Base-by-base conservation (phyloP, 2,888 invertebrate genomes). In the Meandrusa payeni region DNA sequence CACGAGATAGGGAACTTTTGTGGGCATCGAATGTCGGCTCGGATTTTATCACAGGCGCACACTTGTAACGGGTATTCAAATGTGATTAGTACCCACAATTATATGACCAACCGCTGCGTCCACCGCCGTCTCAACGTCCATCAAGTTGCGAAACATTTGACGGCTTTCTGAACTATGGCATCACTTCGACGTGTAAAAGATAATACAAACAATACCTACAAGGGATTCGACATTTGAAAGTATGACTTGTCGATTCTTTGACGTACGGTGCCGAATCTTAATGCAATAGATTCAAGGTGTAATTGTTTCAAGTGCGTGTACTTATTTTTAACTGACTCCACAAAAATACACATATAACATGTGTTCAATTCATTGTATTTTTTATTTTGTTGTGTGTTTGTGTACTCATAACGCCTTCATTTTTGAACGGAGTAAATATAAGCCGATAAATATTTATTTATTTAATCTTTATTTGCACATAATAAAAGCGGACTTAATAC, bases 141-240 rank as follows among this genome's bases (percentile, higher is more conserved):
- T 73, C 63, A 58, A 52, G 52, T 82, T 81, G 79, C 76, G 65
- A 82, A 78, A 81, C 52, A 43, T 41, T 52, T 55, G 63, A 71
- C 61, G 68, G 71, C 73, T 69, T 76, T 75, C 63, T 79, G 75
- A 76, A 75, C 82, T 78, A 78, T 82, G 80, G 76, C 81, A 72
- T 76, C 75, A 76, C 64, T 64, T 52, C 45, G 54, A 46, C 57
- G 53, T 54, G 54, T 63, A 61, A 73, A 76, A 80, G 72, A 78
- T 77, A 78, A 79, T 75, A 69, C 74, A 77, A 75, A 78, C 70
- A 78, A 73, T 76, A 44, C 38, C n/a, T 44, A 73, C 75, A 73
- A 69, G 73, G 65, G 76, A 73, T 66, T 72, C 73, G 76, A 72
- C 76, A 77, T 83, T 76, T 71, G 69, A 71, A 55, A 58, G 65